Base-by-base conservation (phyloP, 2,113 vertebrate species). In the Artemisiospiza belli region DNA sequence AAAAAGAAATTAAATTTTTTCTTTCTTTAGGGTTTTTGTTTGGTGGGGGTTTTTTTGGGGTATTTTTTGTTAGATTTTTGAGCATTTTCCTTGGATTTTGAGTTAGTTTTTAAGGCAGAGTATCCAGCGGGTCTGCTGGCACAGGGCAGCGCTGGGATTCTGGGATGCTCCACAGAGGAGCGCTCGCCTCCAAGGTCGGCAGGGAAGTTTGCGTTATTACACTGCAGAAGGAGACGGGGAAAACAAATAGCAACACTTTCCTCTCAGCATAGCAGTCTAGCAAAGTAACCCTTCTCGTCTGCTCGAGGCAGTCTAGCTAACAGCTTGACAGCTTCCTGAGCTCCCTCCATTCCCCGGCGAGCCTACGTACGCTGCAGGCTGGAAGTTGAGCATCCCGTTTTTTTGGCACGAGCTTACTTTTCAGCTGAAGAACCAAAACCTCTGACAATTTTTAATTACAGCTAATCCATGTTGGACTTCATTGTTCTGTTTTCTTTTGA, bases 301-400 rank as follows among this genome's bases (percentile, higher is more conserved):
- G 90, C 88, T 90, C 37, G 2, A n/a, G 92, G 80, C 74, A n/a
- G 82, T 35, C 84, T 64, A 20, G 74, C 57, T 59, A 92, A 77
- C 89, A 82, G 92, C 80, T 90, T 76, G 92, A 70, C 91, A 83
- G 89, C 92, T 93, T 88, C 90, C 92, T 19, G 18, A 22, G 69
- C 82, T 70, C 21, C 90, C 72, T 46, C 2, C 57, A 3, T 62
- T 52, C 59, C 73, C 10, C 51, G 15, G 79, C 15, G 33, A 75
- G 74, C 73, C 61, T 20, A 31, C 73, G n/a, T 7, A 69, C 43
- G 2, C 88, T 58, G 68, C 70, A 35, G 75, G 9, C 90, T 69
- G 88, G 67, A 27, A 87, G 64, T 21, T 83, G 94, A 94, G 86
- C 91, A 49, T 24, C 14, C 51, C 12, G 1, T 1, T 31, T 55